These are phyloP conservation scores for Palythoa grandis DNA, from an alignment of 92 coral and sea anemone genomes.

Conservation along the genomic window DNA sequence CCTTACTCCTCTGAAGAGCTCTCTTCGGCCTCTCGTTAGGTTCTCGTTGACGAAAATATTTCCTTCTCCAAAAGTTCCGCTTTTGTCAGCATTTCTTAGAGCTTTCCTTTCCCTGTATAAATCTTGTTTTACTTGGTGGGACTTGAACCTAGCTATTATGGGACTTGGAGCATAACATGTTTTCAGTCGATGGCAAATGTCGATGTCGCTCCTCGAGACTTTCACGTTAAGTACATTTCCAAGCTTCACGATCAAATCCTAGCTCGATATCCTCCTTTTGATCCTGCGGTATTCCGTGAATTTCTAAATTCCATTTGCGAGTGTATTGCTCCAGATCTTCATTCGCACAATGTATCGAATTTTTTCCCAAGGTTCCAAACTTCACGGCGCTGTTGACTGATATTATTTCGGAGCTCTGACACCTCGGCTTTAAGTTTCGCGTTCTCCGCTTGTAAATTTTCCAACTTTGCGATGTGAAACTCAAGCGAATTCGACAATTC, in stretches of 20 bases:
- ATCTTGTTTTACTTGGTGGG: conserved; percentile 5
- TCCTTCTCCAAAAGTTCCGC: conserved; percentile 11
- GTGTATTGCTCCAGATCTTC: conserved; percentile 3
- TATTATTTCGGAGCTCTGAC: background rate
- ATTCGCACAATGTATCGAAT: background rate
- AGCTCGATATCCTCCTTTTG: background rate
- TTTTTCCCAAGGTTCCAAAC: no score
- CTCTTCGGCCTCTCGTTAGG: background rate
- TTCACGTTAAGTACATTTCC: background rate
- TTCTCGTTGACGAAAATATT: background rate
- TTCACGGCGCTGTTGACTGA: no score
- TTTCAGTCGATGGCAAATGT: background rate
- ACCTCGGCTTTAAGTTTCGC: background rate
- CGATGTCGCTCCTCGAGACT: background rate
- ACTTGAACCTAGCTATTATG: background rate
- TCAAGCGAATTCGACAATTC: background rate
- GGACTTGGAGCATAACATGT: background rate
- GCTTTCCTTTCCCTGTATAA: background rate
- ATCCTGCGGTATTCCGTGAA: conserved; percentile 3
- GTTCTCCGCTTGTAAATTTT: background rate
- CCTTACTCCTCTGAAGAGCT: background rate
- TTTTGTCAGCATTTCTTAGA: background rate
- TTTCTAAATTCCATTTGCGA: background rate
- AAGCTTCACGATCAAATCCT: background rate
- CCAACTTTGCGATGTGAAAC: background rate